phyloP scores from a whole-genome alignment of 2,888 invertebrate genomes.

The Tyria jacobaeae region DNA sequence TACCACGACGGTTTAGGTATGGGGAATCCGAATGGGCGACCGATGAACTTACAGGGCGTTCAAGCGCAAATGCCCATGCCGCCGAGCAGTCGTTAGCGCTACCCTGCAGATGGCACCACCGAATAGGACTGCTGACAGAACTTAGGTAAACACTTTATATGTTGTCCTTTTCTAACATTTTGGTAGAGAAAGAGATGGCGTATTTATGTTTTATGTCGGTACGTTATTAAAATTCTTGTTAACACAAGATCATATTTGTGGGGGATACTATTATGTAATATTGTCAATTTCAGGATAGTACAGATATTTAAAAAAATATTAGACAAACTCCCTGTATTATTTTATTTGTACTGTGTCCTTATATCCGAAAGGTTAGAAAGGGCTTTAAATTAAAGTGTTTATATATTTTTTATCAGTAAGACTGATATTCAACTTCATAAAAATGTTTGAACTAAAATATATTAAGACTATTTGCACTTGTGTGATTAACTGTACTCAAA shows the following conservation, averaged over 20 bases:
- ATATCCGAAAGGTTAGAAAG: constrained; percentile 19
- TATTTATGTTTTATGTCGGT: background rate
- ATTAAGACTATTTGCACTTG: constrained; percentile 22
- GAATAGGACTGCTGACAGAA: constrained; percentile 17
- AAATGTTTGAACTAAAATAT: constrained; percentile 27
- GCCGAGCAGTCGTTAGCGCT: constrained; percentile 76
- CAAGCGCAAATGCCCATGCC: constrained; percentile 82
- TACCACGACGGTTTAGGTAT: constrained; percentile 87
- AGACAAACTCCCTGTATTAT: background rate
- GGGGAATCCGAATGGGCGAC: constrained; percentile 83
- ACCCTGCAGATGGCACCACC: constrained; percentile 8
- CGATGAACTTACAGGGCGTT: constrained; percentile 83
- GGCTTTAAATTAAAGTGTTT: constrained; percentile 27
- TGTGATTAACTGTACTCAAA: constrained; percentile 13
- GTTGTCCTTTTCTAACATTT: constrained; percentile 23
- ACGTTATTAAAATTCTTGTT: background rate
- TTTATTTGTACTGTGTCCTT: background rate
- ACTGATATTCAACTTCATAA: constrained; percentile 33
- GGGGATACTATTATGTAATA: no score
- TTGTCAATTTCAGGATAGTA: background rate
- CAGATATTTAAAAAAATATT: background rate
- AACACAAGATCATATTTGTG: background rate
- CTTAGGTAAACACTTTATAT: constrained; percentile 18
- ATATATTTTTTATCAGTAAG: constrained; percentile 25
- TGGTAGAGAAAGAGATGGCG: background rate